These are phyloP conservation scores for Pheosia tremula DNA, from an alignment of 2,888 invertebrate genomes.

Conservation along the genomic window DNA sequence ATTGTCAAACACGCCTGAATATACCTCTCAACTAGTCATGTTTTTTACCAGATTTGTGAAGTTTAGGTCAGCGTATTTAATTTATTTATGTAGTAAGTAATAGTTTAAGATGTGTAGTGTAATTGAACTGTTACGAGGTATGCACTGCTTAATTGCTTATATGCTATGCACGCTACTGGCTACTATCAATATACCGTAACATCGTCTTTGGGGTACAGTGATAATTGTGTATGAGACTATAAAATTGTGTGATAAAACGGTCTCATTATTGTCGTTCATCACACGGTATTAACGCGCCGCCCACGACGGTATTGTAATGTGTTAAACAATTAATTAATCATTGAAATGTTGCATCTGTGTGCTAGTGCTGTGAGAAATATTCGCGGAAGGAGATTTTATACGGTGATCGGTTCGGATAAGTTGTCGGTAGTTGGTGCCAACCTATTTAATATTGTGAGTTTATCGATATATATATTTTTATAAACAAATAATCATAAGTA, in stretches of 20 bases:
- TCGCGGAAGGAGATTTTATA: slow-evolving; percentile 56
- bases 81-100: too few relatives aligned
- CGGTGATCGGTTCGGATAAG: slow-evolving; percentile 55
- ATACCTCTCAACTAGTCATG: too few relatives aligned
- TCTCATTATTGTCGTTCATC: slow-evolving; percentile 17
- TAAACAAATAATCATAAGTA: too few relatives aligned
- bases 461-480: not conserved
- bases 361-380: slow-evolving; percentile 44
- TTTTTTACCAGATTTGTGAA: too few relatives aligned
- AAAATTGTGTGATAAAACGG: not conserved
- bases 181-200: not conserved
- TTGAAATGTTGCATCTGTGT: slow-evolving; percentile 58
- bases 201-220: not conserved
- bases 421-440: slow-evolving; percentile 33
- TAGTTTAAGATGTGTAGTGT: too few relatives aligned
- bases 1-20: too few relatives aligned
- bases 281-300: slow-evolving; percentile 22
- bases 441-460: slow-evolving; percentile 2
- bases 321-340: slow-evolving; percentile 19
- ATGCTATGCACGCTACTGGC: too few relatives aligned
- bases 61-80: too few relatives aligned
- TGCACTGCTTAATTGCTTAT: too few relatives aligned
- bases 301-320: slow-evolving; percentile 26
- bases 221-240: not conserved
- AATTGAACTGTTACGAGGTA: too few relatives aligned